Conservation (phyloP, 2,113 vertebrate genomes). For the Australoheros scitulus region DNA sequence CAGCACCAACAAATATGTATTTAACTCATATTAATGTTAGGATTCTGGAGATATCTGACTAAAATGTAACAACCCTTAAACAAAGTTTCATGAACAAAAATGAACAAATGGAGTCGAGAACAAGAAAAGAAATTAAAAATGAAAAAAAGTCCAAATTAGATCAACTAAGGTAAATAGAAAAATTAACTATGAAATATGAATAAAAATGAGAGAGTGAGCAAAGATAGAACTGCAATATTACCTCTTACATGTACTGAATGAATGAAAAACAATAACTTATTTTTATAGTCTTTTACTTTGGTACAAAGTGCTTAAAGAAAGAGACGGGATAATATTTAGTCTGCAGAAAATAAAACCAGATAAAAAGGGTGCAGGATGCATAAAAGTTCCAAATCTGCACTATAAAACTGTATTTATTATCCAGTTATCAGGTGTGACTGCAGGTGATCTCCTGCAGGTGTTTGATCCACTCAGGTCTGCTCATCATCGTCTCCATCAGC, state of each 20-base stretch:
- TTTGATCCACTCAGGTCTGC: background rate
- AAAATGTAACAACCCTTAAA: background rate
- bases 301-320: background rate
- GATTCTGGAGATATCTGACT: accelerated
- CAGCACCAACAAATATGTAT: background rate
- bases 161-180: accelerated
- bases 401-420: background rate
- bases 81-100: background rate
- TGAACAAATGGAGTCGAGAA: background rate
- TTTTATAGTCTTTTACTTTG: background rate
- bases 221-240: background rate
- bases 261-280: accelerated
- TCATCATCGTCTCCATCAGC: no score
- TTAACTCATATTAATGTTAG: background rate
- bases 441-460: no score
- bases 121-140: background rate
- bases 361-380: background rate
- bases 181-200: background rate
- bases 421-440: accelerated
- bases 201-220: background rate
- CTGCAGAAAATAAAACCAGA: background rate
- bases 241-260: background rate
- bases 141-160: background rate
- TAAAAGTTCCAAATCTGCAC: background rate
- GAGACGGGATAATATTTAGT: background rate